A percentile compares a stretch with the other conserved stretches of the same genome.
Conservation (phyloP, 2,888 invertebrate genomes). For the Melikaiella ostensackeni region DNA sequence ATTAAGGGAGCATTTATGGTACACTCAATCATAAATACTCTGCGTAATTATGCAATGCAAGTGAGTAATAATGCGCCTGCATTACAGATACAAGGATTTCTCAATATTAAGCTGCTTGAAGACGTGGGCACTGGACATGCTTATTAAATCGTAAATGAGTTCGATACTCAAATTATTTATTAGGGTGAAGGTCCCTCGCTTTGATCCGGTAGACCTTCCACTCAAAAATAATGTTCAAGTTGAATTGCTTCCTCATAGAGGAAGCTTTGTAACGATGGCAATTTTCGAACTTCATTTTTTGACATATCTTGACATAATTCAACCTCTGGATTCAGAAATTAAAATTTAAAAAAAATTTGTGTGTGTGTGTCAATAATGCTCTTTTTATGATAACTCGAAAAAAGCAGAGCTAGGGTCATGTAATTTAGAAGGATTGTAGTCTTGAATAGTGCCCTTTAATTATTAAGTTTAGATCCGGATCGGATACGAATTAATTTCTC, state of each 20-base stretch:
- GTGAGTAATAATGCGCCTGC: background rate
- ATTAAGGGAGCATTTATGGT: slow-evolving; percentile 52
- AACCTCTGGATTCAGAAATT: too few relatives aligned
- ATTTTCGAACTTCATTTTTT: too few relatives aligned
- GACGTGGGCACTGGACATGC: background rate
- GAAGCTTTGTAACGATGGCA: too few relatives aligned
- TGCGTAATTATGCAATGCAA: slow-evolving; percentile 9
- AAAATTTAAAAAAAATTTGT: too few relatives aligned
- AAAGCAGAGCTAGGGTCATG: too few relatives aligned
- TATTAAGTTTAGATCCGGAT: too few relatives aligned
- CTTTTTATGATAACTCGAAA: too few relatives aligned
- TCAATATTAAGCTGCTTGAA: background rate
- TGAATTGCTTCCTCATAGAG: background rate
- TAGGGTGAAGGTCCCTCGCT: background rate
- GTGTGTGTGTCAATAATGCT: too few relatives aligned
- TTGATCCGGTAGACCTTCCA: background rate
- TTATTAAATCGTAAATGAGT: background rate
- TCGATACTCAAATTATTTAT: background rate
- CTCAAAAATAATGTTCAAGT: background rate
- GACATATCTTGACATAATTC: too few relatives aligned
- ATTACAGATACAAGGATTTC: background rate
- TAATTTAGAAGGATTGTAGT: too few relatives aligned
- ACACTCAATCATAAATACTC: slow-evolving; percentile 53
- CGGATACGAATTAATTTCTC: too few relatives aligned
- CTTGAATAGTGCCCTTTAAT: too few relatives aligned